phyloP scores from a whole-genome alignment of 2,888 invertebrate species.

The Drosophila nr. medialis region DNA sequence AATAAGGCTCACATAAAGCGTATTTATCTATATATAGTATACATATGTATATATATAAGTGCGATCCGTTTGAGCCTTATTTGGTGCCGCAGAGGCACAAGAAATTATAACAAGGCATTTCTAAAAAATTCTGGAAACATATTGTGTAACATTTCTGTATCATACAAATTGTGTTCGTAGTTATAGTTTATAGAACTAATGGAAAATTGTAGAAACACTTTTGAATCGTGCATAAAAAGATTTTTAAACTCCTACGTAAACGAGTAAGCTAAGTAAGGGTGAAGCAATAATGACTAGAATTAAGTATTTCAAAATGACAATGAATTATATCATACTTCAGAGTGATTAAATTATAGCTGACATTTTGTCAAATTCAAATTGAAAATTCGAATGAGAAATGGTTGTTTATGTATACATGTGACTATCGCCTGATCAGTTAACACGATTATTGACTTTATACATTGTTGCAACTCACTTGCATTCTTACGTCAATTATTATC shows the following conservation, averaged over 20 bases:
- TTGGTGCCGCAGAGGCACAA: neutral
- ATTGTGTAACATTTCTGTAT: neutral
- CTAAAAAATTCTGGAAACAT: neutral
- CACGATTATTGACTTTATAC: neutral
- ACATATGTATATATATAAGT: neutral
- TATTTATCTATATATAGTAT: constrained; percentile 6
- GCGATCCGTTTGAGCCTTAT: neutral
- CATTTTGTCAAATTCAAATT: constrained; percentile 2
- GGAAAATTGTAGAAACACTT: neutral
- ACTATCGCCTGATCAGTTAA: neutral
- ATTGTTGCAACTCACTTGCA: neutral
- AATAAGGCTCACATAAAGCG: constrained; percentile 18
- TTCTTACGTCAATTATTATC: neutral
- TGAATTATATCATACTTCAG: neutral
- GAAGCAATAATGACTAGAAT: neutral
- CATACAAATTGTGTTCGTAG: neutral
- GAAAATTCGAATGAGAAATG: neutral
- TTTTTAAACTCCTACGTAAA: neutral
- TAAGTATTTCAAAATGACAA: constrained; percentile 10
- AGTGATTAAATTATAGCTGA: constrained; percentile 14
- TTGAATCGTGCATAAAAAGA: neutral
- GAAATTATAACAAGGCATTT: constrained; percentile 8
- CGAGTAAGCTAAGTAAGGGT: neutral
- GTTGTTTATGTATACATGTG: neutral
- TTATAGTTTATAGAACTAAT: neutral